Evolutionary conservation across 2,113 vertebrate genomes (phyloP).

Genomic region (Pelodiscus sinensis): DNA sequence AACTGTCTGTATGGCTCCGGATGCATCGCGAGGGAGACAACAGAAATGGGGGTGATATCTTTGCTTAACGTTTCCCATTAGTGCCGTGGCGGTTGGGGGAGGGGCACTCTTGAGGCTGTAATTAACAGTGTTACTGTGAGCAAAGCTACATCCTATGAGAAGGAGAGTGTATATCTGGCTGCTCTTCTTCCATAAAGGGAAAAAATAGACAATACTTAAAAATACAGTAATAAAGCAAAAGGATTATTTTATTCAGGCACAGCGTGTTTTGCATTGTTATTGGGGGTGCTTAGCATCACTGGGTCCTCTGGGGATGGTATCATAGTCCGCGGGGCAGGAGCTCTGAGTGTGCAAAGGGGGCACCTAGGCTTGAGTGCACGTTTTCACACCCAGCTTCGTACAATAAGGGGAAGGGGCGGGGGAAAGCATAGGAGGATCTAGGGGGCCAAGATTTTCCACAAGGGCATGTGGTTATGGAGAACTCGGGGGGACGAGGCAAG

Average conservation of each 20-base stretch:
- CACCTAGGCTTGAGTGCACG: background rate
- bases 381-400: background rate
- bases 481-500: background rate
- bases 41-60: background rate
- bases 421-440: background rate
- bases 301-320: background rate
- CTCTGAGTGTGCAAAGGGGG: background rate
- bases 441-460: background rate
- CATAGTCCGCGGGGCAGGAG: background rate
- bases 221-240: background rate
- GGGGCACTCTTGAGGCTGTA: background rate
- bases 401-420: background rate
- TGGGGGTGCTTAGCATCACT: background rate
- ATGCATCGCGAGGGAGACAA: background rate
- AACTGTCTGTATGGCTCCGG: background rate
- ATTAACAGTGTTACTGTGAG: background rate
- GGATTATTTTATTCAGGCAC: conserved; percentile 28
- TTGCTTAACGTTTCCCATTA: background rate
- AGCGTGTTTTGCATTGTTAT: background rate
- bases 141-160: conserved; percentile 8
- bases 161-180: background rate
- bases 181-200: background rate
- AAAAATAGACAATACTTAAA: background rate
- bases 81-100: background rate
- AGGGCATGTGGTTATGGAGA: fast-evolving